phyloP scores from a whole-genome alignment of 2,888 invertebrate species.

The Pasiphila rectangulata region DNA sequence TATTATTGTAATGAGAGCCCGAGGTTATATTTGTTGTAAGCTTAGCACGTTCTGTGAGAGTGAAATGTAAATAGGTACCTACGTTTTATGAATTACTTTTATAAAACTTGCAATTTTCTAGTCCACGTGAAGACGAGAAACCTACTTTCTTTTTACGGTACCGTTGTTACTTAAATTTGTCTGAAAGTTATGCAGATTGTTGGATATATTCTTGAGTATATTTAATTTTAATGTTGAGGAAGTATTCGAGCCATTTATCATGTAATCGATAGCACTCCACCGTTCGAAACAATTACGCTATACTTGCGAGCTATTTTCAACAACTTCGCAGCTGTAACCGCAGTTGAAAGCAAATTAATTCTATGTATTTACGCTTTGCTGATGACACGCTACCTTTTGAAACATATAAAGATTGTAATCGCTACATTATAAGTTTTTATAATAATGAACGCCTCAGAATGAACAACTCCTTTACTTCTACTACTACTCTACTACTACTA shows the following conservation, averaged over 20 bases:
- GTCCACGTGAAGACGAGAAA: too few relatives aligned
- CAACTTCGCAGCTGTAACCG: constrained; percentile 30
- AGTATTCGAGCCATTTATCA: neutral
- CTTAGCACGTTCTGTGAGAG: constrained; percentile 1
- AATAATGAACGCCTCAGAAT: too few relatives aligned
- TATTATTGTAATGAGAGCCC: constrained; percentile 3
- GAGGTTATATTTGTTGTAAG: constrained; percentile 11
- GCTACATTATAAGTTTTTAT: too few relatives aligned
- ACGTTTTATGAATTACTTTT: too few relatives aligned
- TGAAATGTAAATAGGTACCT: neutral
- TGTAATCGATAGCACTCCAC: neutral
- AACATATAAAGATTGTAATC: neutral
- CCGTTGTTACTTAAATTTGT: too few relatives aligned
- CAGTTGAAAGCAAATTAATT: constrained; percentile 45
- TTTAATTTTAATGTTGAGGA: neutral
- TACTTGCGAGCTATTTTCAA: constrained; percentile 2
- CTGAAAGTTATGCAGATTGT: too few relatives aligned
- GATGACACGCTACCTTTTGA: constrained; percentile 26
- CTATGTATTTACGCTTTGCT: constrained; percentile 40
- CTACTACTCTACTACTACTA: too few relatives aligned
- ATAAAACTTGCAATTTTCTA: too few relatives aligned
- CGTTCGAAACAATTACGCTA: neutral
- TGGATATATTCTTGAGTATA: too few relatives aligned
- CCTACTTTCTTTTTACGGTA: too few relatives aligned
- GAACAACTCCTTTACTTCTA: too few relatives aligned